phyloP scores from a whole-genome alignment of 2,888 invertebrate species.

The Cheilosia vernalis region DNA sequence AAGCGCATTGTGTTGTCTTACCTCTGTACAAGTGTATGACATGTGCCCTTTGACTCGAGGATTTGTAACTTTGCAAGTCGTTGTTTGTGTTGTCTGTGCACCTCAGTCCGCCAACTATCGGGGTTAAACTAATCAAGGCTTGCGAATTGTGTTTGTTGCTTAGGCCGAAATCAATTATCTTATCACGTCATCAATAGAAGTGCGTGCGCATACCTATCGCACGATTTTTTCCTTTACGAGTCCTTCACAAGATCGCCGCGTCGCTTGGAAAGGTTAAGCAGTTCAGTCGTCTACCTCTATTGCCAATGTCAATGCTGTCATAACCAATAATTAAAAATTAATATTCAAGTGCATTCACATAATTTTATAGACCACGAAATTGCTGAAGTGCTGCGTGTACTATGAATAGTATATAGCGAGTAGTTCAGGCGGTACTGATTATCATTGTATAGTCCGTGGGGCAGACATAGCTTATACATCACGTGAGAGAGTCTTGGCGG shows the following conservation, averaged over 20 bases:
- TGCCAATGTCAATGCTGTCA: slow-evolving; percentile 51
- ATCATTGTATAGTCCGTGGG: slow-evolving; percentile 14
- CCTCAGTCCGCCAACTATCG: slow-evolving; percentile 22
- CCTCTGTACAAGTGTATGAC: slow-evolving; percentile 39
- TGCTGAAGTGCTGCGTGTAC: slow-evolving; percentile 27
- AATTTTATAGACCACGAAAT: slow-evolving; percentile 59
- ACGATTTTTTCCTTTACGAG: slow-evolving; percentile 35
- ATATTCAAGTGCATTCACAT: slow-evolving; percentile 68
- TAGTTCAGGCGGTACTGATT: slow-evolving; percentile 13
- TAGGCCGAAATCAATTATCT: slow-evolving; percentile 39
- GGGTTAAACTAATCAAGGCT: slow-evolving; percentile 53
- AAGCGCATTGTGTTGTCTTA: slow-evolving; percentile 19
- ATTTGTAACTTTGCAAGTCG: slow-evolving; percentile 42
- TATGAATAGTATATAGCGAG: slow-evolving; percentile 21
- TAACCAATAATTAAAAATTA: slow-evolving; percentile 71
- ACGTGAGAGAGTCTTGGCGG: neutral
- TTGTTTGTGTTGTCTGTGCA: slow-evolving; percentile 1
- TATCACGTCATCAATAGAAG: slow-evolving; percentile 42
- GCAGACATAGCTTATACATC: slow-evolving; percentile 10
- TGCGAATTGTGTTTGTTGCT: slow-evolving; percentile 37
- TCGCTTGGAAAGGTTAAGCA: slow-evolving; percentile 56
- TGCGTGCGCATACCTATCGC: slow-evolving; percentile 38
- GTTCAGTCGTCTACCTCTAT: slow-evolving; percentile 48
- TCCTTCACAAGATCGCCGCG: slow-evolving; percentile 49
- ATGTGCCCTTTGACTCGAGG: slow-evolving; percentile 66